Conservation (phyloP, 1,140 invertebrate genomes). For the Eriosoma lanigerum region DNA sequence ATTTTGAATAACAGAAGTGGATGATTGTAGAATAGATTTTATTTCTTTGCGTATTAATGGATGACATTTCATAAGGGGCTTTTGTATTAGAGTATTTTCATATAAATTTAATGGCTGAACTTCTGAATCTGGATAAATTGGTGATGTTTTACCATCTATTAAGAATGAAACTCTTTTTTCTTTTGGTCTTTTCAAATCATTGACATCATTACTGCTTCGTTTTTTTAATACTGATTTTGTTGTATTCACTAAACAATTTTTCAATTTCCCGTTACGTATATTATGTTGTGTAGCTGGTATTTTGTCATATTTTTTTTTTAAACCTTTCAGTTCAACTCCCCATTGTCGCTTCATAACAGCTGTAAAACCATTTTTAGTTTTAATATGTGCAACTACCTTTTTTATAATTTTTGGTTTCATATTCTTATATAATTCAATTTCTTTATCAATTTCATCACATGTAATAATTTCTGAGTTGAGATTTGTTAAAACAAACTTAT, state of each 20-base stretch:
- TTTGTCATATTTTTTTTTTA: conserved; percentile 7
- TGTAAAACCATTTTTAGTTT: background rate
- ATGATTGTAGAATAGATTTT: conserved; percentile 34
- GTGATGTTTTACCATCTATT: conserved; percentile 34
- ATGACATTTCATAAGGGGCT: conserved; percentile 41
- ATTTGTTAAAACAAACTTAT: conserved; percentile 10
- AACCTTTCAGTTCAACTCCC: conserved; percentile 4
- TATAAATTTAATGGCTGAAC: conserved; percentile 36
- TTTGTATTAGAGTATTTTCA: conserved; percentile 27
- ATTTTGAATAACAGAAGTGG: conserved; percentile 6
- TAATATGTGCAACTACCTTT: conserved; percentile 9
- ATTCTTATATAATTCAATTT: conserved; percentile 42
- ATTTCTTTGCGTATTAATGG: conserved; percentile 31
- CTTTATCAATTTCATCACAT: background rate
- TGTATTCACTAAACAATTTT: conserved; percentile 22
- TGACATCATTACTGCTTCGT: background rate
- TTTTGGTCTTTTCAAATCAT: conserved; percentile 43
- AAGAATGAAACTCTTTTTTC: conserved; percentile 45
- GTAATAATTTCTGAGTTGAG: background rate
- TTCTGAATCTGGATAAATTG: conserved; percentile 8
- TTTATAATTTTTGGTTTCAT: conserved; percentile 14
- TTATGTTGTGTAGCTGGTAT: conserved; percentile 32
- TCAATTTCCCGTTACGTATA: conserved; percentile 23
- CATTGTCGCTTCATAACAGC: conserved; percentile 13
- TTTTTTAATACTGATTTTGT: conserved; percentile 46